phyloP scores from a whole-genome alignment of 2,888 invertebrate genomes.

The Eupithecia centaureata region DNA sequence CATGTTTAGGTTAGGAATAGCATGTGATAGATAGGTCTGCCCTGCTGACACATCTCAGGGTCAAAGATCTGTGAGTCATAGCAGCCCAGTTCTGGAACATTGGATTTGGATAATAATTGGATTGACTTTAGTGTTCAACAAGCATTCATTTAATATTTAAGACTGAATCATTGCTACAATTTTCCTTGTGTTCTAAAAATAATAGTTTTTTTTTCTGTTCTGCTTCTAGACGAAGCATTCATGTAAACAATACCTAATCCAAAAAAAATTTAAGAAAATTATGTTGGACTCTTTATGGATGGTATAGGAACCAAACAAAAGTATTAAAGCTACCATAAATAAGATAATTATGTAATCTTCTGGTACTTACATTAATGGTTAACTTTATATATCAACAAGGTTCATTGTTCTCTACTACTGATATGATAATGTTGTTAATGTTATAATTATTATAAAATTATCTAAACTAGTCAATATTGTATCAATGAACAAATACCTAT shows the following conservation, averaged over 20 bases:
- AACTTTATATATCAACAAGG: not conserved
- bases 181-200: not conserved
- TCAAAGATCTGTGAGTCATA: not conserved
- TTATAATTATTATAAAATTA: not conserved
- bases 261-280: too few relatives aligned
- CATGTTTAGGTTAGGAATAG: not conserved
- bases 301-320: not conserved
- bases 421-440: not conserved
- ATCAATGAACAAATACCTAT: not conserved
- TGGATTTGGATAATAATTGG: not conserved
- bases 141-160: not conserved
- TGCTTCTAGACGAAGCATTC: too few relatives aligned
- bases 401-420: slow-evolving; percentile 3
- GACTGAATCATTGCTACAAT: not conserved
- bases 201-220: too few relatives aligned
- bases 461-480: not conserved
- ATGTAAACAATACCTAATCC: too few relatives aligned
- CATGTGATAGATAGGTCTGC: not conserved
- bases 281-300: too few relatives aligned
- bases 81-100: not conserved
- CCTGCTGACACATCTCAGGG: not conserved
- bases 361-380: not conserved
- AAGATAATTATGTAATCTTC: not conserved
- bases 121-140: not conserved
- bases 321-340: not conserved